Base-by-base conservation (phyloP, 2,797 vertebrate genomes). In the Paramormyrops hopkinsi region DNA sequence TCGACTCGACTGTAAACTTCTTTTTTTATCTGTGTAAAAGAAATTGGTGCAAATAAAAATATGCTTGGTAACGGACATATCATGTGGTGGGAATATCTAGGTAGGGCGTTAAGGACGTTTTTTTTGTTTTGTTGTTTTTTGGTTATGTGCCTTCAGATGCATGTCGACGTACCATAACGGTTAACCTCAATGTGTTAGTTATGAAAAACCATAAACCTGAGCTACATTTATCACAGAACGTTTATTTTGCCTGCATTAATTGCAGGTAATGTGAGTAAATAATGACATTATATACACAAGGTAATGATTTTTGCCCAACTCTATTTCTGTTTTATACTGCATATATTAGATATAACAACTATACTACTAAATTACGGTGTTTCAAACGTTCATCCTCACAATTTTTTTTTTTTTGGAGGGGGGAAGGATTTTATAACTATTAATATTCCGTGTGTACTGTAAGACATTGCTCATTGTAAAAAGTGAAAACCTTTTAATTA, bases 11-110 rank as follows among this genome's bases (percentile, higher is more conserved):
- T 88, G 89, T 86, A 90, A 90, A 87, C 83, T 44, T 91, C 25
- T 22, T 90, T 89, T 88, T 85, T 90, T 88, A 69, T 46, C 59
- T 54, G 41, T 89, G 44, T 89, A 62, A 59, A 48, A 84, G 44
- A 86, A 86, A 73, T 50, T 79, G 59, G 56, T 83, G 84, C 62
- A 89, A 89, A 54, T 73, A 89, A 86, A 76, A 62, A 19, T 44
- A 46, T 87, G 88, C 88, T 86, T 89, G 83, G 44, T 85, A 73
- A 90, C 82, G 65, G 91, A 91, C 90, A 79, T 89, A 88, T 65
- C 93, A 92, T 93, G 92, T 94, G 94, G 92, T 92, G 92, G 91
- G 91, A 90, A 89, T 89, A 89, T 89, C 62, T 83, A 89, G 88
- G 82, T 53, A 89, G 83, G 44, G 44, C 65, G 84, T 69, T 50